Conservation (phyloP, 2,888 invertebrate species). For the Strigamia maritima region DNA sequence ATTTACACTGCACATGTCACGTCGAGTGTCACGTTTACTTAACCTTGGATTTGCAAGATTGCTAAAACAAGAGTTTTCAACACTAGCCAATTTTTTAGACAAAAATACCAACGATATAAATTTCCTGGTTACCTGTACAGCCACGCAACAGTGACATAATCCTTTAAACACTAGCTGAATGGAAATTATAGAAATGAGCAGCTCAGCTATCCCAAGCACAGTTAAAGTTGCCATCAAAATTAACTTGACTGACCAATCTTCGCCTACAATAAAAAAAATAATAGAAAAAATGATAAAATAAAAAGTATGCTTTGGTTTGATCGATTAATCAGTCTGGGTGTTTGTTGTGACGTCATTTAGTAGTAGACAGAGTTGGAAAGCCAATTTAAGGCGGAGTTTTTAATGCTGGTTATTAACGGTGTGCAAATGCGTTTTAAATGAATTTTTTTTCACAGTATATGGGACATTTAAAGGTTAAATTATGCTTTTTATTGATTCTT, state of each 20-base stretch:
- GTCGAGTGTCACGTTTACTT: neutral
- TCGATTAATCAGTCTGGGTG: neutral
- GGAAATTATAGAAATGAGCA: conserved; percentile 24
- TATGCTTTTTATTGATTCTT: too few species aligned
- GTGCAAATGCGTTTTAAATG: neutral
- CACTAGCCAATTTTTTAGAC: neutral
- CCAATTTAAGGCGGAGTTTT: neutral
- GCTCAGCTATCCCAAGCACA: conserved; percentile 20
- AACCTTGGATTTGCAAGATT: neutral
- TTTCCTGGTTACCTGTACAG: conserved; percentile 34
- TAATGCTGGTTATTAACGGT: neutral
- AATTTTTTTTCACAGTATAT: neutral
- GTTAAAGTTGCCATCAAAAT: conserved; percentile 35
- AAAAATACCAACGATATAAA: neutral
- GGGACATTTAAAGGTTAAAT: too few species aligned
- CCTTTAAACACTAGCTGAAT: conserved; percentile 37
- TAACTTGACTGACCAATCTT: conserved; percentile 32
- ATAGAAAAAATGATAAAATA: too few species aligned
- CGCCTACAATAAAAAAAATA: neutral
- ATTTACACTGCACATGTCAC: neutral
- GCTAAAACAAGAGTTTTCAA: neutral
- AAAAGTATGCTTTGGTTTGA: neutral
- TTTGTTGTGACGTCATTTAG: neutral
- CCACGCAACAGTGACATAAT: conserved; percentile 38
- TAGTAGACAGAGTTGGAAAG: neutral